Evolutionary conservation across 1,140 invertebrate genomes (phyloP), one percentile per base, ranked within the genome.

Genomic region (Eciton burchellii): DNA sequence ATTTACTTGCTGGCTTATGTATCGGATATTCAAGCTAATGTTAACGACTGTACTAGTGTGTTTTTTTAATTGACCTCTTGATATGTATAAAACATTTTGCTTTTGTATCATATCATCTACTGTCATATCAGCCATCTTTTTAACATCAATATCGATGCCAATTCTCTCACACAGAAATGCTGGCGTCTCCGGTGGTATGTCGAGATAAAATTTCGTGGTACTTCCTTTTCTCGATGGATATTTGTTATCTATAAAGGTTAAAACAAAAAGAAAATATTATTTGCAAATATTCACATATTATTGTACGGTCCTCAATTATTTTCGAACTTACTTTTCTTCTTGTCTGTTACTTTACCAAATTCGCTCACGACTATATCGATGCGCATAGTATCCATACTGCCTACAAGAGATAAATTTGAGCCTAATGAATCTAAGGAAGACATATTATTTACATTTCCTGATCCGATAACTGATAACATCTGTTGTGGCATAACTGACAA

Each of bases 331-430:
- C 93, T 91, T 90, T 93, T 94, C 76, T 94, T 94, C 66, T 94
- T 96, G 81, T 93, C 95, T 83, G 89, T 83, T 29, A 93, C 86
- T 91, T 95, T 95, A 12, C 96, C 96, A 88, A 96, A 96, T 92
- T 98, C 97, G 89, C 97, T 97, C 73, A 99, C 98, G 21, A 99
- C 98, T 91, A 99, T 99, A 91, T 99, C 98, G 74, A 99, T 98
- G 82, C 97, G 96, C 94, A 99, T 96, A 1, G 96, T 95, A 84
- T 98, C 97, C 92, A 99, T 96, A 88, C 95, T 96, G 14, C 96
- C 97, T 73, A 97, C 96, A n/a, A 99, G 94, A 12, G 97, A 98
- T 43, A 99, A 94, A 94, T 98, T 98, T 6, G 98, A 98, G 6
- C 98, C 98, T 89, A 98, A 96, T 68, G 97, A 98, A 89, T 98